These are phyloP conservation scores for Oncorhynchus kisutch DNA, from an alignment of 2,113 vertebrate genomes.

Conservation along the genomic window DNA sequence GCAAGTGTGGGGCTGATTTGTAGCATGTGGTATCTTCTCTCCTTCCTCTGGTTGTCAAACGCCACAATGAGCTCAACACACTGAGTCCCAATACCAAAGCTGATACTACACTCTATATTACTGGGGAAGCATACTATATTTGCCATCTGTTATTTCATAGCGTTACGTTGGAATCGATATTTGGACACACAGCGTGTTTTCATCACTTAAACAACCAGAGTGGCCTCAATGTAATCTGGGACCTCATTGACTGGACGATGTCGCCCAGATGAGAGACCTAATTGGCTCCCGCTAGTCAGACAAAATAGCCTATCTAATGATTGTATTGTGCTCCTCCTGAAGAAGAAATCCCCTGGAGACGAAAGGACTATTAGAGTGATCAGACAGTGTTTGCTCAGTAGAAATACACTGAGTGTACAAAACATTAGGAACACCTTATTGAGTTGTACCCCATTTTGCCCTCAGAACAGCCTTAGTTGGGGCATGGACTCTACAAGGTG, in stretches of 20 bases:
- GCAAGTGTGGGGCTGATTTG: too few relatives aligned
- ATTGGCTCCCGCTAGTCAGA: constrained; percentile 4
- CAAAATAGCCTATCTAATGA: constrained; percentile 30
- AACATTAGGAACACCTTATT: not conserved
- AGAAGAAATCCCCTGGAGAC: not conserved
- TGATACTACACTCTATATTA: not conserved
- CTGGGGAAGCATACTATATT: not conserved
- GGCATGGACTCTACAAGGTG: too few relatives aligned
- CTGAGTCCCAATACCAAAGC: not conserved
- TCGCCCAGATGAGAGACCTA: constrained; percentile 4
- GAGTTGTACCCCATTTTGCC: not conserved
- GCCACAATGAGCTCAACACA: not conserved
- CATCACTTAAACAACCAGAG: not conserved
- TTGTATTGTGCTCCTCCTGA: constrained; percentile 2
- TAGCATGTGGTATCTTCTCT: not conserved
- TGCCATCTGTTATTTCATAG: not conserved
- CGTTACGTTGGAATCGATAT: not conserved
- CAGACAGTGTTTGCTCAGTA: not conserved
- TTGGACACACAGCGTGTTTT: not conserved
- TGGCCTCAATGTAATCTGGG: not conserved
- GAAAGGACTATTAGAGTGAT: constrained; percentile 11
- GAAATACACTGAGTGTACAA: not conserved
- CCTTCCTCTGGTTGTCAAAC: not conserved
- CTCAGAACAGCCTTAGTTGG: too few relatives aligned
- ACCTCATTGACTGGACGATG: constrained; percentile 23